Conservation (phyloP, 2,113 vertebrate species). For the Aegithalos caudatus region DNA sequence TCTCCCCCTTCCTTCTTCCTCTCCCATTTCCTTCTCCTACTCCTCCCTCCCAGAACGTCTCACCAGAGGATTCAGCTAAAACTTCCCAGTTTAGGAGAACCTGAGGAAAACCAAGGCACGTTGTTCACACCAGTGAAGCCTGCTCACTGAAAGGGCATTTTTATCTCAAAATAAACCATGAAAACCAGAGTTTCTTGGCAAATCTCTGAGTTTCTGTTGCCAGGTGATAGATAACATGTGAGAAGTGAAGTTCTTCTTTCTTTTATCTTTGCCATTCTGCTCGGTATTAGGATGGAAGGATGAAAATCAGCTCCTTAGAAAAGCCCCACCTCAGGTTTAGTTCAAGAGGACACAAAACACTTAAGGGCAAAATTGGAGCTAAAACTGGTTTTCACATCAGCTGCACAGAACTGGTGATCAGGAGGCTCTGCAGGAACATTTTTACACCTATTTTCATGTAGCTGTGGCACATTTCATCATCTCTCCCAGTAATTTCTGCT, state of each 20-base stretch:
- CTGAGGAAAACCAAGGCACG: fast-evolving
- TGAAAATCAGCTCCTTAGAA: not conserved
- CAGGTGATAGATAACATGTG: not conserved
- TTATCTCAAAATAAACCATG: not conserved
- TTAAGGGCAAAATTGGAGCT: not conserved
- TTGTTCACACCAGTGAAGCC: not conserved
- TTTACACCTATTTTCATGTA: not conserved
- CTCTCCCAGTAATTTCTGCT: not conserved
- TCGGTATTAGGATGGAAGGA: not conserved
- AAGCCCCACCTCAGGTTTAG: not conserved
- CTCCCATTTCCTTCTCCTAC: not conserved
- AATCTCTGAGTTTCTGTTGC: not conserved
- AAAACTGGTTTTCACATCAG: not conserved
- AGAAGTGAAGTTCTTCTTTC: not conserved
- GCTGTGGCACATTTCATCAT: not conserved
- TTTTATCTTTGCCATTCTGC: not conserved
- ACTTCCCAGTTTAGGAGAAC: not conserved
- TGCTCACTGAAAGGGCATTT: not conserved
- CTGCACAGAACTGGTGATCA: not conserved
- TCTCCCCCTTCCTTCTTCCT: not conserved
- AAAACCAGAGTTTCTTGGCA: not conserved
- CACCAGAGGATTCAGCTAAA: not conserved
- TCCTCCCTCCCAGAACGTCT: not conserved
- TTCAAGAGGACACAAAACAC: not conserved
- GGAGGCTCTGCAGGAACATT: not conserved